Conservation (phyloP, 2,888 invertebrate species). For the Harpalus rufipes region DNA sequence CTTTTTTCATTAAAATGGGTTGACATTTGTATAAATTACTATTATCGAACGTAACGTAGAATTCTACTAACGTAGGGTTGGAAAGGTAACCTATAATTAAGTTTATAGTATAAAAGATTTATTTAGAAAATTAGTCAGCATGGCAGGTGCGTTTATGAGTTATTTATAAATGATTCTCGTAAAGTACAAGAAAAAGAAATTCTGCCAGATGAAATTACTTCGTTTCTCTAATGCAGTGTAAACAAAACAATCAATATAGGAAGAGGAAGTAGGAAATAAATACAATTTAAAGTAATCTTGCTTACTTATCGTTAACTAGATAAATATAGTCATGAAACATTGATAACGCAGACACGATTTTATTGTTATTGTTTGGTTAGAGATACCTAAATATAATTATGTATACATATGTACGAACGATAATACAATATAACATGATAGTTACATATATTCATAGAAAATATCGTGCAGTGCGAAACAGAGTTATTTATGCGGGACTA, state of each 20-base stretch:
- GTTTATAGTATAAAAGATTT: neutral
- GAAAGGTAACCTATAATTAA: neutral
- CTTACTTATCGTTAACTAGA: neutral
- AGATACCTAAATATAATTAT: too few relatives aligned
- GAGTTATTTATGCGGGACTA: too few relatives aligned
- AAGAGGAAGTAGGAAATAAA: neutral
- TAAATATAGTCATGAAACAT: neutral
- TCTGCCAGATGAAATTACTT: neutral
- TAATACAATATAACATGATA: too few relatives aligned
- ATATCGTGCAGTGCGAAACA: too few relatives aligned
- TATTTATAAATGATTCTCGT: neutral
- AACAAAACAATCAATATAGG: slow-evolving; percentile 2
- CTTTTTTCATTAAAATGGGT: too few relatives aligned
- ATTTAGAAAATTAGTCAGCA: neutral
- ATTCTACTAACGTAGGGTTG: too few relatives aligned
- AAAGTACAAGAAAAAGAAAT: neutral
- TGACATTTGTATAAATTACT: too few relatives aligned
- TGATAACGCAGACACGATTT: neutral
- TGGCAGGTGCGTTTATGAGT: neutral
- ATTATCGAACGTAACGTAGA: too few relatives aligned
- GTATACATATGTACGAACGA: too few relatives aligned
- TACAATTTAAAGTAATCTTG: slow-evolving; percentile 3
- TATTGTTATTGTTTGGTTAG: too few relatives aligned
- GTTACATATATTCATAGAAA: too few relatives aligned
- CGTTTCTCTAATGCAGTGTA: neutral